Evolutionary conservation across 2,888 invertebrate genomes (phyloP).

Genomic region (Nephrocerus scutellatus): DNA sequence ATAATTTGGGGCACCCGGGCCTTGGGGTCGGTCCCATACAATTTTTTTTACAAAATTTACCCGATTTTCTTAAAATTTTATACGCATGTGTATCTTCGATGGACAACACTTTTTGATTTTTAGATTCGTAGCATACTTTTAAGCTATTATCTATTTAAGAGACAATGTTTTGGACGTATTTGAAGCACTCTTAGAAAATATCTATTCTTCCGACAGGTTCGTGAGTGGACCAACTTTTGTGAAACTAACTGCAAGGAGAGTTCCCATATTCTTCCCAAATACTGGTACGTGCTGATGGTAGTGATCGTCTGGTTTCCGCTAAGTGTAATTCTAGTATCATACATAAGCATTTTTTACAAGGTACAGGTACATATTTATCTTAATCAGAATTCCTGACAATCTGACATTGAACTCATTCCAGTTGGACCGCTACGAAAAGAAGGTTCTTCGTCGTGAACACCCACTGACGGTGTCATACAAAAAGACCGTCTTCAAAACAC

Average conservation of each 20-base stretch:
- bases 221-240: constrained; percentile 67
- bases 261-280: constrained; percentile 55
- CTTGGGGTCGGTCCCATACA: too few relatives aligned
- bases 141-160: too few relatives aligned
- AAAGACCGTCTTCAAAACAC: constrained; percentile 61
- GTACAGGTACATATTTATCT: constrained; percentile 38
- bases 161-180: too few relatives aligned
- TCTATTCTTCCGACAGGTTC: constrained; percentile 49
- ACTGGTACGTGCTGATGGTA: constrained; percentile 71
- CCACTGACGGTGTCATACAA: constrained; percentile 58
- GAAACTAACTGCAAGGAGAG: constrained; percentile 74
- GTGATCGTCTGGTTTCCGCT: constrained; percentile 74
- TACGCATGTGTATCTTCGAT: too few relatives aligned
- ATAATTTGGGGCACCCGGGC: too few relatives aligned
- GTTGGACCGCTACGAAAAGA: constrained; percentile 59
- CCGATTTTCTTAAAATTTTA: too few relatives aligned
- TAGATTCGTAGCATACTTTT: too few relatives aligned
- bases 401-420: constrained; percentile 34
- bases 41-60: too few relatives aligned
- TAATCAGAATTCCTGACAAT: background rate
- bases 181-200: too few relatives aligned
- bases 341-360: constrained; percentile 63
- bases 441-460: constrained; percentile 56
- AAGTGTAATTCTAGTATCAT: constrained; percentile 64
- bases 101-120: too few relatives aligned